Conservation (phyloP, 64 coral and sea anemone species). For the Dendrophyllia cribrosa region DNA sequence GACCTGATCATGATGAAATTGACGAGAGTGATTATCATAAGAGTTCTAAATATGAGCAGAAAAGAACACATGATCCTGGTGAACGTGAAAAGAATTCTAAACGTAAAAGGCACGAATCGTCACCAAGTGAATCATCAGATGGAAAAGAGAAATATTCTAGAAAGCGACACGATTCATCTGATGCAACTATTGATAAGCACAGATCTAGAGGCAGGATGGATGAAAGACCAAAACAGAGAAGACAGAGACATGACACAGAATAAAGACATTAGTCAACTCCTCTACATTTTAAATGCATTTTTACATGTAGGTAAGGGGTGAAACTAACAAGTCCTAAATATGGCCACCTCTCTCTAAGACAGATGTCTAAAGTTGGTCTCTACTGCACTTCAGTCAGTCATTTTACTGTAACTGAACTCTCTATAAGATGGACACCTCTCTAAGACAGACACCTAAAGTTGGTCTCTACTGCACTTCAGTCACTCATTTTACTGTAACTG, state of each 20-base stretch:
- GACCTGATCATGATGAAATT: slow-evolving; percentile 2
- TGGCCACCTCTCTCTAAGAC: too few species aligned
- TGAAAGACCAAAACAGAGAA: slow-evolving; percentile 13
- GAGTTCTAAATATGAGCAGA: background rate
- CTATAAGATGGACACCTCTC: too few species aligned
- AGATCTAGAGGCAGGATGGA: background rate
- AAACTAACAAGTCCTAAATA: too few species aligned
- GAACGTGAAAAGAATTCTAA: slow-evolving; percentile 6
- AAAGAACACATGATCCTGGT: background rate
- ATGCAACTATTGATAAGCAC: background rate
- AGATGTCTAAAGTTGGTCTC: too few species aligned
- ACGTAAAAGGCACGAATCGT: slow-evolving; percentile 27
- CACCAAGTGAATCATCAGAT: slow-evolving; percentile 32
- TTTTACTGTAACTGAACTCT: too few species aligned
- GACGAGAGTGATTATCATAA: background rate
- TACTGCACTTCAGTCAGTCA: too few species aligned
- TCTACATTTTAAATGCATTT: background rate
- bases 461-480: too few species aligned
- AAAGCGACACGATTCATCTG: slow-evolving; percentile 30
- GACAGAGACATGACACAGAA: slow-evolving; percentile 44
- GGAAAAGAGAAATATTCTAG: slow-evolving; percentile 21
- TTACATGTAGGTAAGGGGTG: background rate
- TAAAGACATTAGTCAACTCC: background rate
- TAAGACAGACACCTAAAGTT: too few species aligned
- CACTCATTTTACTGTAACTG: too few species aligned